A percentile compares a stretch with the other conserved stretches of the same genome.
phyloP scores from a whole-genome alignment of 2,888 invertebrate species.

The Microctonus brassicae region DNA sequence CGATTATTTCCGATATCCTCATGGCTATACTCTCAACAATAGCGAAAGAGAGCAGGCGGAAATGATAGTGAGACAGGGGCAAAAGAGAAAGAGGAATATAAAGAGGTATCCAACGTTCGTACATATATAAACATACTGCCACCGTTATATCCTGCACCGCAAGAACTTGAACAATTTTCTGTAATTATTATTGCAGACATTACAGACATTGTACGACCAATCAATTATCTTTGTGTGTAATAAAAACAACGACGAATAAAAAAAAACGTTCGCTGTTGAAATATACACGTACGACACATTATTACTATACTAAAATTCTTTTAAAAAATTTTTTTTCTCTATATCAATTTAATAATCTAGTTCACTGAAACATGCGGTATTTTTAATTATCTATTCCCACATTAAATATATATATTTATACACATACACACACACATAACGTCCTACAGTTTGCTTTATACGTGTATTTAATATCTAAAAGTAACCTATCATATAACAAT shows the following conservation, averaged over 20 bases:
- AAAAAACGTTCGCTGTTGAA: background rate
- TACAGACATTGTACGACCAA: slow-evolving; percentile 1
- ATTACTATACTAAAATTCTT: background rate
- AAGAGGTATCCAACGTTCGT: too few relatives aligned
- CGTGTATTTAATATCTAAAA: slow-evolving; percentile 6
- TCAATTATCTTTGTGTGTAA: slow-evolving; percentile 11
- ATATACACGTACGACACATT: background rate
- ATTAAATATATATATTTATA: background rate
- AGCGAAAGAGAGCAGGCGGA: background rate
- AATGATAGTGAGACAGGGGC: background rate
- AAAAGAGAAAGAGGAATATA: background rate
- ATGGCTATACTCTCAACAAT: slow-evolving; percentile 17
- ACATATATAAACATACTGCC: background rate
- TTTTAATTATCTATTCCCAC: background rate
- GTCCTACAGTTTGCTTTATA: too few relatives aligned
- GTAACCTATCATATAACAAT: slow-evolving; percentile 22
- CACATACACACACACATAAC: background rate
- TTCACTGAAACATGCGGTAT: background rate
- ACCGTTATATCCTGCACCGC: background rate
- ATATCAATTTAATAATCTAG: too few relatives aligned
- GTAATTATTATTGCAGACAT: slow-evolving; percentile 27
- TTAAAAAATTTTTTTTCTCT: too few relatives aligned
- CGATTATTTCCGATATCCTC: slow-evolving; percentile 36
- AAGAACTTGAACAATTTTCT: slow-evolving; percentile 21
- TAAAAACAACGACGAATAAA: background rate